Evolutionary conservation across 2,797 vertebrate species (phyloP).

Genomic region (Tangara arthus): DNA sequence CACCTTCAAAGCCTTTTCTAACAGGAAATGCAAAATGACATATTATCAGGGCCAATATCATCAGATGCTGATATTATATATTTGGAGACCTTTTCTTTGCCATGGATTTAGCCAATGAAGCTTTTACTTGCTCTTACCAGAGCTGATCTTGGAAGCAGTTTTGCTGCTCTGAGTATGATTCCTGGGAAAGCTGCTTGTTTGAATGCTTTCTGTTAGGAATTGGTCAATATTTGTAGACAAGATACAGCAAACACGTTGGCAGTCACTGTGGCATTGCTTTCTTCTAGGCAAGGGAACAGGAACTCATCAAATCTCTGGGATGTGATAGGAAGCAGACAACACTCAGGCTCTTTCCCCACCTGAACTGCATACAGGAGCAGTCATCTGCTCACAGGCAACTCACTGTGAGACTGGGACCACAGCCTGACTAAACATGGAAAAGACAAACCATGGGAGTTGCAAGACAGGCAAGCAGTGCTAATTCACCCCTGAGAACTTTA

Average conservation of each 20-base stretch:
- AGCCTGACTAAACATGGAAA: background rate
- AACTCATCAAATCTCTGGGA: background rate
- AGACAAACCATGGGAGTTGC: background rate
- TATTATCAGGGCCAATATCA: background rate
- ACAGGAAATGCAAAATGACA: background rate
- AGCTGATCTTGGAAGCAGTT: background rate
- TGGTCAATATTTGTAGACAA: background rate
- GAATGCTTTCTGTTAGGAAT: background rate
- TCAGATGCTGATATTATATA: background rate
- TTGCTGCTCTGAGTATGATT: background rate
- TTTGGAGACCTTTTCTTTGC: background rate
- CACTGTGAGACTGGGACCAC: background rate
- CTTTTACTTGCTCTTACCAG: background rate
- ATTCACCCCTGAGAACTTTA: background rate
- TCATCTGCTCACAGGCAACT: background rate
- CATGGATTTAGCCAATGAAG: background rate
- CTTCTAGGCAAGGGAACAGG: background rate
- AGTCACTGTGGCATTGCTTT: background rate
- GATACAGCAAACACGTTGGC: background rate
- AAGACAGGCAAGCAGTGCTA: background rate
- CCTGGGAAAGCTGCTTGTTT: background rate
- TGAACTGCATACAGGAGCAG: background rate
- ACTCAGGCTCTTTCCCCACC: background rate
- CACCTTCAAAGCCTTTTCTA: background rate
- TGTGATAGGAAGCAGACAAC: accelerated